phyloP scores from a whole-genome alignment of 2,113 vertebrate genomes.

The Lagopus muta region DNA sequence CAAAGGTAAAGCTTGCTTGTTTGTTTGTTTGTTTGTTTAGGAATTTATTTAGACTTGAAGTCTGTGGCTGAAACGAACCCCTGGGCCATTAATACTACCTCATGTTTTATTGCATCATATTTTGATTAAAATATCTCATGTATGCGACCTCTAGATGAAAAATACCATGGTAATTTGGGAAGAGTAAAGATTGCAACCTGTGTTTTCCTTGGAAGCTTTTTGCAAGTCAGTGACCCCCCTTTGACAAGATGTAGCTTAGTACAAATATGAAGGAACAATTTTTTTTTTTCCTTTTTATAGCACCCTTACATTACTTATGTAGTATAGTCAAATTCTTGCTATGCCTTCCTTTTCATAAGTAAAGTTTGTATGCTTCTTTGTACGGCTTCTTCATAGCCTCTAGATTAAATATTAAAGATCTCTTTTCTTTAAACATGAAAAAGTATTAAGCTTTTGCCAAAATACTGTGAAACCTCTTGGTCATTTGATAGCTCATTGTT shows the following conservation, averaged over 20 bases:
- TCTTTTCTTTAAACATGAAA: background rate
- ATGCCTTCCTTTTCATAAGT: background rate
- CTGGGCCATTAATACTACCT: background rate
- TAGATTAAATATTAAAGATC: background rate
- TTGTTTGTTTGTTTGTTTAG: too few relatives aligned
- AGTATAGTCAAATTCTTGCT: background rate
- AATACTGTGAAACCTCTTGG: background rate
- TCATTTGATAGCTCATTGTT: background rate
- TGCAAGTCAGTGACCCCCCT: background rate
- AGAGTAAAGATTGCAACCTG: background rate
- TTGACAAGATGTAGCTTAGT: background rate
- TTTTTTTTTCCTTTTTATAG: background rate
- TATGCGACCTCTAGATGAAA: background rate
- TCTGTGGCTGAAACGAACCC: background rate
- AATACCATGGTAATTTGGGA: background rate
- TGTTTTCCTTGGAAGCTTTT: background rate
- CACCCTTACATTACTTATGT: background rate
- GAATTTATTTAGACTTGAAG: background rate
- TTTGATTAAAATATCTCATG: background rate
- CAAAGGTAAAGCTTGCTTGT: conserved; percentile 17
- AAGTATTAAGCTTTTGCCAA: background rate
- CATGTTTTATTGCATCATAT: background rate
- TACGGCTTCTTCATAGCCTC: background rate
- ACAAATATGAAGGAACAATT: background rate
- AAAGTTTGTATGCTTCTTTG: background rate